Conservation (phyloP, 2,113 vertebrate genomes). For the Limnothrissa miodon region DNA sequence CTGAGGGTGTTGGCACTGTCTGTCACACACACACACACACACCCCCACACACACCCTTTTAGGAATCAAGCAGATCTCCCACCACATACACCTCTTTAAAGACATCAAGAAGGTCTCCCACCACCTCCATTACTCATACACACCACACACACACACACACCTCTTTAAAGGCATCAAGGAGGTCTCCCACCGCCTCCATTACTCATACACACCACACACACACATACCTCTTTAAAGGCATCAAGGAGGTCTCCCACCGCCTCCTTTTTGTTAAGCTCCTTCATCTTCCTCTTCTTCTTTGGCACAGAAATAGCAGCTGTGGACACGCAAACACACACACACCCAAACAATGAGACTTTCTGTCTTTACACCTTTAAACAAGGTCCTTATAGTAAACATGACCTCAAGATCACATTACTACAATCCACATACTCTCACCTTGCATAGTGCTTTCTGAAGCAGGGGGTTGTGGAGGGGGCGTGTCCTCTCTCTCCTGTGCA, state of each 20-base stretch:
- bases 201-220: background rate
- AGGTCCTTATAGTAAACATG: background rate
- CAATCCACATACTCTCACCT: slow-evolving; percentile 70
- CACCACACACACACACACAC: no score
- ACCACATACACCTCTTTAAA: slow-evolving; percentile 49
- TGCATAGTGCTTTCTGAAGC: slow-evolving; percentile 74
- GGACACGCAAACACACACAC: slow-evolving; percentile 19
- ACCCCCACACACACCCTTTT: background rate
- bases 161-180: no score
- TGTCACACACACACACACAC: slow-evolving; percentile 39
- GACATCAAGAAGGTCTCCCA: background rate
- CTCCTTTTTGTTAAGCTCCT: slow-evolving; percentile 95
- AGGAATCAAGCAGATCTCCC: no score
- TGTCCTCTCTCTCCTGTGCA: slow-evolving; percentile 57
- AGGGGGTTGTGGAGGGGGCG: slow-evolving; percentile 62
- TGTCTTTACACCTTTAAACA: no score
- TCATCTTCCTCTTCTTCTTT: slow-evolving; percentile 96
- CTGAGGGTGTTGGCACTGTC: slow-evolving; percentile 31
- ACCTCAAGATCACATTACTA: background rate
- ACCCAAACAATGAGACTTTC: background rate
- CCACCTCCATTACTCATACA: no score
- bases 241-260: slow-evolving; percentile 90
- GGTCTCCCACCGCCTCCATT: no score
- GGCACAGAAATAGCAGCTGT: slow-evolving; percentile 87
- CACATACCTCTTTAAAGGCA: slow-evolving; percentile 93